phyloP scores from a whole-genome alignment of 2,888 invertebrate species.

The Papilio protenor region DNA sequence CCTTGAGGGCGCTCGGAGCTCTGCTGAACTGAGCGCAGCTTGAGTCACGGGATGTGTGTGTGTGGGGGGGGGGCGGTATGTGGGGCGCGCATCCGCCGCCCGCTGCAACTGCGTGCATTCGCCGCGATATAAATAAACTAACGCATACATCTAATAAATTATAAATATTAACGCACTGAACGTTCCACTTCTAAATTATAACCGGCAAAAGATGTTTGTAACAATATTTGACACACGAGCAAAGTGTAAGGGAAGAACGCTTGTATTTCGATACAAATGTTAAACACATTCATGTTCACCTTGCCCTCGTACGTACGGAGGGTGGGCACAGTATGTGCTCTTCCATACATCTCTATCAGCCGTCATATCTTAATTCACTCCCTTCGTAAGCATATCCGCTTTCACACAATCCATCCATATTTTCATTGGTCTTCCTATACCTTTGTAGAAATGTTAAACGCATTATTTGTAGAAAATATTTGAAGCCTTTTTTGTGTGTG shows the following conservation, averaged over 20 bases:
- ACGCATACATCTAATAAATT: slow-evolving; percentile 13
- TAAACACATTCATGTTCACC: not conserved
- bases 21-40: not conserved
- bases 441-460: too few species aligned
- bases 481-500: slow-evolving; percentile 53
- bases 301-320: not conserved
- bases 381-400: too few species aligned
- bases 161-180: not conserved
- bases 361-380: too few species aligned
- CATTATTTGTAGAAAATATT: not conserved
- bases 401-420: too few species aligned
- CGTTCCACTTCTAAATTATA: not conserved
- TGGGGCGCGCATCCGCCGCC: slow-evolving; percentile 14
- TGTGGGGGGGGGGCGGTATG: not conserved
- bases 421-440: too few species aligned
- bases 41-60: not conserved
- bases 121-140: slow-evolving; percentile 18
- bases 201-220: not conserved
- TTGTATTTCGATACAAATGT: too few species aligned
- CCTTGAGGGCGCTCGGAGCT: not conserved
- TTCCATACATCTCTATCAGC: too few species aligned
- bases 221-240: too few species aligned
- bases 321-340: too few species aligned
- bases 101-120: not conserved
- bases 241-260: too few species aligned